A percentile compares a stretch with the other conserved stretches of the same genome.
phyloP scores from a whole-genome alignment of 2,797 vertebrate species.

The Ispidina picta region DNA sequence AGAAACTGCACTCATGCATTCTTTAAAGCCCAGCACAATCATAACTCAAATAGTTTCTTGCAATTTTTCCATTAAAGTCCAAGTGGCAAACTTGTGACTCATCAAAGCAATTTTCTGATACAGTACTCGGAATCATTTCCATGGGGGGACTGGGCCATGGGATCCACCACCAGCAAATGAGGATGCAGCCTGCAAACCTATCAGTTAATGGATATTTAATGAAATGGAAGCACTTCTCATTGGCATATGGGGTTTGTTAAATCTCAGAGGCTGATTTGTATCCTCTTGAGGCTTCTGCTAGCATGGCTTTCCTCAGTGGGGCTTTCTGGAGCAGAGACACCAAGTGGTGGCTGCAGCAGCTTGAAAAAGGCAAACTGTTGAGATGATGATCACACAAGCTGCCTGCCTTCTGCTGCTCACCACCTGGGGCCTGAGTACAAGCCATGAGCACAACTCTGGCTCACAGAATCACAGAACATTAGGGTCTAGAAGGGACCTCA shows the following conservation, averaged over 20 bases:
- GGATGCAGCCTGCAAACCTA: not conserved
- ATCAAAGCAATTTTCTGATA: slow-evolving; percentile 39
- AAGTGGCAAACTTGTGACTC: not conserved
- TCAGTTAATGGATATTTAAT: not conserved
- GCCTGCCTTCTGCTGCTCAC: not conserved
- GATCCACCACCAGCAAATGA: not conserved
- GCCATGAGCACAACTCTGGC: not conserved
- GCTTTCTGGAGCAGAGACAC: not conserved
- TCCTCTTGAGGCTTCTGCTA: not conserved
- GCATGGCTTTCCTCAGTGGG: not conserved
- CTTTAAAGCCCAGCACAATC: slow-evolving; percentile 25
- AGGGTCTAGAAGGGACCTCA: no score
- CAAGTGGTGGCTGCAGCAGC: not conserved
- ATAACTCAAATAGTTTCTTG: not conserved
- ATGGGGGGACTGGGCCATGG: not conserved
- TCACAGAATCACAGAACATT: not conserved
- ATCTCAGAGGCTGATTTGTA: not conserved
- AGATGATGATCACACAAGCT: not conserved
- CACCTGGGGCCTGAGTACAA: not conserved
- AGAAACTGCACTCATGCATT: slow-evolving; percentile 14
- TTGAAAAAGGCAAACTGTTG: not conserved
- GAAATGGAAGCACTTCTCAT: not conserved
- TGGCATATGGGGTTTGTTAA: not conserved
- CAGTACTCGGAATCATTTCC: not conserved
- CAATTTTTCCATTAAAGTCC: slow-evolving; percentile 14